phyloP scores from a whole-genome alignment of 2,888 invertebrate species.

The Nemurella pictetii region DNA sequence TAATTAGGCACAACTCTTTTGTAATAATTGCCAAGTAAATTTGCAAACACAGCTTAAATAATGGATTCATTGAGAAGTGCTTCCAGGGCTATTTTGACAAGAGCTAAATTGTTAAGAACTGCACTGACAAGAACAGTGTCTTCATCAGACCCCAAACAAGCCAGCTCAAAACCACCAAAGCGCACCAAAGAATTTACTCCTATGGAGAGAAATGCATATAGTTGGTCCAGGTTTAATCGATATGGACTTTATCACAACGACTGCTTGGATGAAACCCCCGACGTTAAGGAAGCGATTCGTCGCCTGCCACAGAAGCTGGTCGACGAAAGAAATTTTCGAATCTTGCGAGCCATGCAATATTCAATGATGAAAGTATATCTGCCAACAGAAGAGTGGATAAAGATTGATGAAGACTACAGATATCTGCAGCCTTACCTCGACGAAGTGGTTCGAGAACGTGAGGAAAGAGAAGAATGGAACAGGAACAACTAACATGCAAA shows the following conservation, averaged over 20 bases:
- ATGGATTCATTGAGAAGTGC: neutral
- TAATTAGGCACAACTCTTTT: no score
- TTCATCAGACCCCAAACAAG: neutral
- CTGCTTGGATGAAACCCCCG: conserved; percentile 67
- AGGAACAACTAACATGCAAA: conserved; percentile 50
- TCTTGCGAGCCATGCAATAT: conserved; percentile 80
- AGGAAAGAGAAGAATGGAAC: conserved; percentile 79
- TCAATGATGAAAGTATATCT: conserved; percentile 74
- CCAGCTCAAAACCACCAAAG: neutral
- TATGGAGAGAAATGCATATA: conserved; percentile 75
- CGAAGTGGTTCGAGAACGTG: conserved; percentile 76
- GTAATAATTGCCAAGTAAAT: no score
- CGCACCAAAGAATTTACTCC: conserved; percentile 44
- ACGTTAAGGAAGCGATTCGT: conserved; percentile 79
- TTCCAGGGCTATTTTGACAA: neutral
- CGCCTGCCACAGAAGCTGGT: conserved; percentile 73
- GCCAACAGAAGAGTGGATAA: conserved; percentile 91
- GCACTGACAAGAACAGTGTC: neutral
- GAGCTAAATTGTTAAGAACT: neutral
- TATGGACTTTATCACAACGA: conserved; percentile 84
- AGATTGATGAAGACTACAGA: conserved; percentile 76
- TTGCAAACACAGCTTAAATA: no score
- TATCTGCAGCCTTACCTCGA: conserved; percentile 80
- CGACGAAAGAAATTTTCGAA: conserved; percentile 84
- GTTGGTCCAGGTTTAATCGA: conserved; percentile 78